Evolutionary conservation across 1,140 invertebrate species (phyloP).

Genomic region (Stenopsyche tienmushanensis): DNA sequence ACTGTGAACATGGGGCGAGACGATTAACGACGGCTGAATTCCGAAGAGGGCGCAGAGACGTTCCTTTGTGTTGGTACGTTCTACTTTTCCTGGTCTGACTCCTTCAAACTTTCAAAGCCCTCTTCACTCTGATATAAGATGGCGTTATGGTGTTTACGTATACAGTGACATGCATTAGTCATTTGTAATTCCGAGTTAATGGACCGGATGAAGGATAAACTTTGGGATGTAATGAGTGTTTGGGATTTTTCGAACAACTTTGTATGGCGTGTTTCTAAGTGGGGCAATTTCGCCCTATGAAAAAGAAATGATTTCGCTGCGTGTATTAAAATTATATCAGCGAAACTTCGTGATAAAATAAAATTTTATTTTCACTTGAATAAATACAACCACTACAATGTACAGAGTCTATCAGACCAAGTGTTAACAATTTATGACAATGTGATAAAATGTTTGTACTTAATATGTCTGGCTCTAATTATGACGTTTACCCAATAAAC

Average conservation of each 20-base stretch:
- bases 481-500: no score
- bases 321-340: no score
- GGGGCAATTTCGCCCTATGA: no score
- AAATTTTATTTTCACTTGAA: no score
- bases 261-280: no score
- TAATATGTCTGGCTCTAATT: no score
- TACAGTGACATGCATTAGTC: constrained; percentile 12
- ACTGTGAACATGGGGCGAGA: neutral
- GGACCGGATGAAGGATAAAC: neutral
- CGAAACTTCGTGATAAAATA: no score
- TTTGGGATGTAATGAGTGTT: neutral
- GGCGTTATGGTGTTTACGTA: neutral
- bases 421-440: no score
- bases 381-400: no score
- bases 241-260: neutral
- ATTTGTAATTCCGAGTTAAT: constrained; percentile 7
- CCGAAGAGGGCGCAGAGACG: neutral
- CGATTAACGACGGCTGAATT: constrained; percentile 1
- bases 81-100: neutral
- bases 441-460: no score
- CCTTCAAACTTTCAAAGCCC: constrained; percentile 3
- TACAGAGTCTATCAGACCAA: no score
- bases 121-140: neutral
- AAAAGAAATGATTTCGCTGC: no score
- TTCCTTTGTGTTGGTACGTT: constrained; percentile 6